These are phyloP conservation scores for Oryctolagus cuniculus DNA, from an alignment of 2,113 vertebrate genomes.

Conservation along the genomic window mOryCun1.1 NC_091436.1:123399501-123400000, in stretches of 20 bases:
- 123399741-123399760: background rate
- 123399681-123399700: background rate
- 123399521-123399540: background rate
- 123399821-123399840: background rate
- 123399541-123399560: background rate
- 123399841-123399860: background rate
- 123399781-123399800: background rate
- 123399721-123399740: background rate
- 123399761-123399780: background rate
- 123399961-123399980: no score
- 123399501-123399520: background rate
- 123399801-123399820: background rate
- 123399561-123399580: background rate
- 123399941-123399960: background rate
- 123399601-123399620: background rate
- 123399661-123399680: background rate
- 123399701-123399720: background rate
- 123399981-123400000: background rate
- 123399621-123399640: background rate
- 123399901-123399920: background rate
- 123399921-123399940: background rate
- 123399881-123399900: background rate
- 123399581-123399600: background rate
- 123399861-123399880: background rate
- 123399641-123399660: background rate